Evolutionary conservation across 1,140 invertebrate species (phyloP).

Genomic region (Ctenoplectra terminalis): DNA sequence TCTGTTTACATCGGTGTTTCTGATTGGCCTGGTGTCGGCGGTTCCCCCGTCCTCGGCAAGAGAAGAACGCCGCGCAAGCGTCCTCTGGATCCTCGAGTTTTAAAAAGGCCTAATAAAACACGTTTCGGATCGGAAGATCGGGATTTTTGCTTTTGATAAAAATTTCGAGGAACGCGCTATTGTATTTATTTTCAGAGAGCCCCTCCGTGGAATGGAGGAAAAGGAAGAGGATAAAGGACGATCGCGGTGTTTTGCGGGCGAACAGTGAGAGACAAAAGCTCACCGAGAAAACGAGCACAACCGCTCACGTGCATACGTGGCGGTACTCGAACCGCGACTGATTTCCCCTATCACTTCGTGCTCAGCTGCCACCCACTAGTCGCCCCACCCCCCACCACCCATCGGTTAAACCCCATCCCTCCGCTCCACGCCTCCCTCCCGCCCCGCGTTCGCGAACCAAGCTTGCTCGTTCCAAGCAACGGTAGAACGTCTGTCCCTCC

Average conservation of each 20-base stretch:
- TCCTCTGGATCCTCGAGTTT: not conserved
- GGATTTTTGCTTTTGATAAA: not conserved
- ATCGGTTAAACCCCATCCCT: slow-evolving; percentile 34
- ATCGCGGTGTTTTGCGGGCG: not conserved
- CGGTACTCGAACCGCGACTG: slow-evolving; percentile 74
- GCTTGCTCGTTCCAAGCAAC: slow-evolving; percentile 60
- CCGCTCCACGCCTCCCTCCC: not conserved
- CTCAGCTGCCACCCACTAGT: slow-evolving; percentile 70
- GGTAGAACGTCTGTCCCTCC: slow-evolving; percentile 64
- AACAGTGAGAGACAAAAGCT: not conserved
- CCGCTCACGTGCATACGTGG: slow-evolving; percentile 64
- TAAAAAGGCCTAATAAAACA: not conserved
- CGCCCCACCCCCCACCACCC: slow-evolving; percentile 55
- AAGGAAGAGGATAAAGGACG: not conserved
- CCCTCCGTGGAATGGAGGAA: not conserved
- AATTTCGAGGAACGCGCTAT: not conserved
- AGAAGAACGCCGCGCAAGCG: slow-evolving; percentile 12
- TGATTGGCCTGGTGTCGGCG: slow-evolving; percentile 24
- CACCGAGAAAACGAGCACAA: slow-evolving; percentile 25
- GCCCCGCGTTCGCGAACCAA: slow-evolving; percentile 12
- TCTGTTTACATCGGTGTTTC: slow-evolving; percentile 41
- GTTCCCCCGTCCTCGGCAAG: not conserved
- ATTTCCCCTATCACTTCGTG: slow-evolving; percentile 74
- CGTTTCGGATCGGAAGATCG: too few species aligned
- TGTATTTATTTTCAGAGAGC: not conserved